Evolutionary conservation across 2,888 invertebrate genomes (phyloP).

Genomic region (Zhuqinia jingwanae): DNA sequence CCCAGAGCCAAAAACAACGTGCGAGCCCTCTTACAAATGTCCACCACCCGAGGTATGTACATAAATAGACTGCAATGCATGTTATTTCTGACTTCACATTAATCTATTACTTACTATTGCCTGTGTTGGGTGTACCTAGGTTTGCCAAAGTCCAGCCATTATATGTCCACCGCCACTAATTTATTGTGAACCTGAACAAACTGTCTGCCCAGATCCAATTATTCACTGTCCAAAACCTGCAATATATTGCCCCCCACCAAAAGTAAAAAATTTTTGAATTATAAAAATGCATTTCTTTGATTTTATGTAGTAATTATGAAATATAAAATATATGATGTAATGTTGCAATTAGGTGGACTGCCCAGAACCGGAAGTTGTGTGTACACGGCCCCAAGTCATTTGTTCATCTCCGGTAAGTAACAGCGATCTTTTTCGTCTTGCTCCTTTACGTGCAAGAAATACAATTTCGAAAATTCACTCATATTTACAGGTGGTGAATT

Average conservation of each 20-base stretch:
- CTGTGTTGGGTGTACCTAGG: conserved; percentile 11
- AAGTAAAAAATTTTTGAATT: conserved; percentile 31
- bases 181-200: conserved; percentile 62
- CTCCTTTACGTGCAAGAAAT: no score
- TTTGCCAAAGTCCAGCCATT: conserved; percentile 63
- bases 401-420: conserved; percentile 60
- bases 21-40: conserved; percentile 54
- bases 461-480: no score
- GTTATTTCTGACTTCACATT: no score
- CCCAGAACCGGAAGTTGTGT: conserved; percentile 53
- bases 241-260: conserved; percentile 63
- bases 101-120: no score
- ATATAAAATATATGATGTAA: no score
- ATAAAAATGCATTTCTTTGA: neutral
- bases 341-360: conserved; percentile 59
- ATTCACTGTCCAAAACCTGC: conserved; percentile 58
- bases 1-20: conserved; percentile 60
- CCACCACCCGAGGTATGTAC: conserved; percentile 53
- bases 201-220: conserved; percentile 47
- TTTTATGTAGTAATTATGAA: conserved; percentile 1
- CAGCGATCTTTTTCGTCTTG: no score
- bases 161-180: conserved; percentile 70
- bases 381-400: conserved; percentile 18
- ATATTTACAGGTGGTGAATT: conserved; percentile 57
- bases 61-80: no score